Evolutionary conservation across 2,888 invertebrate genomes (phyloP).

Genomic region (Troides oblongomaculatus): DNA sequence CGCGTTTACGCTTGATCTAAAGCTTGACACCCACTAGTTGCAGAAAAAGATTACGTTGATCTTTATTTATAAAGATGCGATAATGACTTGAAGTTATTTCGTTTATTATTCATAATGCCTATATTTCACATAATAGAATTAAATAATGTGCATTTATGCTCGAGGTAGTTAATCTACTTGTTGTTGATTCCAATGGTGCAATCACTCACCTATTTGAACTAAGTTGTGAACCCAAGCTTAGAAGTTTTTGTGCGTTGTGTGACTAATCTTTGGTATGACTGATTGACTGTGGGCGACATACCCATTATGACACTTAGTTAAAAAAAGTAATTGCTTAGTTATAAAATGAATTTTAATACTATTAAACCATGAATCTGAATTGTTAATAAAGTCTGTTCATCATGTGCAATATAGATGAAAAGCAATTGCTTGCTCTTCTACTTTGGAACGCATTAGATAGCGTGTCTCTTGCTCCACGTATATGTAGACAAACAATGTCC

Average conservation of each 20-base stretch:
- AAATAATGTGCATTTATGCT: neutral
- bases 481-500: conserved; percentile 40
- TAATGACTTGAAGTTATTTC: too few species aligned
- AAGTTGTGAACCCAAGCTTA: neutral
- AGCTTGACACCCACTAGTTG: neutral
- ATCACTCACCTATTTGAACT: conserved; percentile 1
- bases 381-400: too few species aligned
- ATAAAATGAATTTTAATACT: too few species aligned
- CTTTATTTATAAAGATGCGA: neutral
- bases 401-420: neutral
- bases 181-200: neutral
- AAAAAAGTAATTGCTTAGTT: neutral
- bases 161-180: neutral
- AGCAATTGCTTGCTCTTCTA: conserved; percentile 14
- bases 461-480: conserved; percentile 24
- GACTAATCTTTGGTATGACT: conserved; percentile 36
- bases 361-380: too few species aligned
- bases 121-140: neutral
- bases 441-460: conserved; percentile 16
- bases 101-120: neutral
- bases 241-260: conserved; percentile 23
- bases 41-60: neutral
- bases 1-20: conserved; percentile 4
- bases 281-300: conserved; percentile 34
- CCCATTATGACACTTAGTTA: neutral